A percentile compares a stretch with the other conserved stretches of the same genome.
These are phyloP conservation scores for Cheiracanthium punctorium DNA, from an alignment of 2,888 invertebrate genomes.

Conservation along the genomic window DNA sequence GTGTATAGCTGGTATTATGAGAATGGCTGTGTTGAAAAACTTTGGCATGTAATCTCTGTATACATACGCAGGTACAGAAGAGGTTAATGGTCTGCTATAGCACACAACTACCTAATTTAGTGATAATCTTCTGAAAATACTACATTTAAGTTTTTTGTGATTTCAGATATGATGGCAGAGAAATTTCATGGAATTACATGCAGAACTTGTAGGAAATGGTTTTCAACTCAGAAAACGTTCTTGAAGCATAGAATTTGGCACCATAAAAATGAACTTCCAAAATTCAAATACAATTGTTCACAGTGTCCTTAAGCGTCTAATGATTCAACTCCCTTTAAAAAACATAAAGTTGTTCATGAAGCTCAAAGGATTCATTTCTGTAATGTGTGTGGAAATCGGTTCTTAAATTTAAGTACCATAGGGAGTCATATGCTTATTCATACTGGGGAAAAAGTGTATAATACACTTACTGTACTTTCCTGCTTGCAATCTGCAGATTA, in stretches of 20 bases:
- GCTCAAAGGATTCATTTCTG: neutral
- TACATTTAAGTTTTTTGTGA: too few species aligned
- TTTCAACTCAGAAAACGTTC: constrained; percentile 17
- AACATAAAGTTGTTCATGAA: constrained; percentile 11
- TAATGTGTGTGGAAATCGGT: neutral
- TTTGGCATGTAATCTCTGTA: too few species aligned
- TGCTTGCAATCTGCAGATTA: too few species aligned
- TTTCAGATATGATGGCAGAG: too few species aligned
- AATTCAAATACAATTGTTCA: constrained; percentile 23
- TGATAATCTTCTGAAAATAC: too few species aligned
- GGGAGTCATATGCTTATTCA: neutral
- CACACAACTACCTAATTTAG: too few species aligned
- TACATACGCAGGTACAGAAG: too few species aligned
- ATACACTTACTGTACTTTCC: too few species aligned
- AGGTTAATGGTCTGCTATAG: too few species aligned
- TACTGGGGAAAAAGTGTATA: constrained; percentile 15
- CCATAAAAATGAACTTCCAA: constrained; percentile 28
- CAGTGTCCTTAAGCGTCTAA: constrained; percentile 39
- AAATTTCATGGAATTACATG: neutral
- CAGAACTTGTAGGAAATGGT: constrained; percentile 26
- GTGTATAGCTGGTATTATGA: too few species aligned
- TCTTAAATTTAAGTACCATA: neutral
- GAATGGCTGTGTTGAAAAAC: too few species aligned
- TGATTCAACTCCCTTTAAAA: constrained; percentile 16
- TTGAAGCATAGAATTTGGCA: constrained; percentile 36